Conservation (phyloP, 2,888 invertebrate species). For the Nephrotoma guestfalica region DNA sequence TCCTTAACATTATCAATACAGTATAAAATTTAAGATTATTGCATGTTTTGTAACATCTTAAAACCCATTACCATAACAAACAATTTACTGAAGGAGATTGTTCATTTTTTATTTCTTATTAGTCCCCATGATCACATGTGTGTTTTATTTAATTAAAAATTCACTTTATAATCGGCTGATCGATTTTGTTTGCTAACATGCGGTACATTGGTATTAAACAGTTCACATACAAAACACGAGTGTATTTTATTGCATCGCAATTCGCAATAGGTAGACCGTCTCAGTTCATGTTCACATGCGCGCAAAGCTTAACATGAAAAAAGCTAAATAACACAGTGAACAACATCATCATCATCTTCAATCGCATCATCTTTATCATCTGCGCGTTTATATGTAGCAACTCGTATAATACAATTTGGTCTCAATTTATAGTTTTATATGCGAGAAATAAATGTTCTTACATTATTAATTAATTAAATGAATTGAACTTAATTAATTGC, state of each 20-base stretch:
- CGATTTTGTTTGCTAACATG: neutral
- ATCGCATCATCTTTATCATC: neutral
- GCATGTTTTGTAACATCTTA: neutral
- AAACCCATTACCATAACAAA: neutral
- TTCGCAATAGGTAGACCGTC: neutral
- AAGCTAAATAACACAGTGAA: neutral
- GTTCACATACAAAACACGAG: neutral
- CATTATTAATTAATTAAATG: constrained; percentile 4
- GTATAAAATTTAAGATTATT: neutral
- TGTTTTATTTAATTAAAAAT: neutral
- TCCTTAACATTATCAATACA: too few relatives aligned
- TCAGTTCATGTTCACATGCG: neutral
- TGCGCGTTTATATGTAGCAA: neutral
- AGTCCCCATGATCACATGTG: neutral
- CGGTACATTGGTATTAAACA: neutral
- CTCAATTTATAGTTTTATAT: neutral
- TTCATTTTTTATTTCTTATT: neutral
- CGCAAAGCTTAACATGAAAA: neutral
- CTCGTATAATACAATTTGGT: neutral
- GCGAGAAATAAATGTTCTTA: constrained; percentile 1
- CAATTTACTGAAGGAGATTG: neutral
- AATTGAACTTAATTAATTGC: constrained; percentile 4
- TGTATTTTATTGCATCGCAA: neutral
- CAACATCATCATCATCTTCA: neutral
- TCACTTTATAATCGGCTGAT: neutral